phyloP scores from a whole-genome alignment of 2,888 invertebrate genomes.

The Drosophila heteroneura region DNA sequence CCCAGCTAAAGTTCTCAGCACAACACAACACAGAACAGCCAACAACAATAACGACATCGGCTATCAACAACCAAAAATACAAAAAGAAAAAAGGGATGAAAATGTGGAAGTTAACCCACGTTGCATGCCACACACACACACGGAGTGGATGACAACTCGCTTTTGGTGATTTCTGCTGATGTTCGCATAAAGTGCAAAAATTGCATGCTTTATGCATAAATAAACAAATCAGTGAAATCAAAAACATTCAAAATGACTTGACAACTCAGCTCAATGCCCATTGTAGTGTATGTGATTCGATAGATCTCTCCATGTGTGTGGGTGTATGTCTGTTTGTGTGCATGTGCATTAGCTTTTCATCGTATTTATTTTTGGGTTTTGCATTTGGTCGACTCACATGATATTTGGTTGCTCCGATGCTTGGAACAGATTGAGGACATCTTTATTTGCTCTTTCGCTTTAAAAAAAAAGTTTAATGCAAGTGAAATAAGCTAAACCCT shows the following conservation, averaged over 20 bases:
- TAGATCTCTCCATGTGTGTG: background rate
- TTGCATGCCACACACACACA: background rate
- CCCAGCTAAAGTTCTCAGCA: slow-evolving; percentile 50
- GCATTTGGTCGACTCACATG: slow-evolving; percentile 26
- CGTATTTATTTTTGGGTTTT: slow-evolving; percentile 53
- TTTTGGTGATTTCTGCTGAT: slow-evolving; percentile 65
- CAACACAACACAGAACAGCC: background rate
- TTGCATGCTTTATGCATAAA: slow-evolving; percentile 80
- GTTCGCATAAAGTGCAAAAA: slow-evolving; percentile 72
- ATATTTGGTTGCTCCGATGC: slow-evolving; percentile 19
- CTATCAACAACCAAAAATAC: slow-evolving; percentile 5
- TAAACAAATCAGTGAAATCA: slow-evolving; percentile 81
- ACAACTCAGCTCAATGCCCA: slow-evolving; percentile 74
- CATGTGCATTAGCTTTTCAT: slow-evolving; percentile 29
- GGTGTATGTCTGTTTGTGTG: background rate
- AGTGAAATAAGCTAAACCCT: background rate
- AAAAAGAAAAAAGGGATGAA: background rate
- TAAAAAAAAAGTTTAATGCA: background rate
- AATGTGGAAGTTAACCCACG: background rate
- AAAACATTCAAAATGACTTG: slow-evolving; percentile 79
- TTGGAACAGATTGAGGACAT: slow-evolving; percentile 30
- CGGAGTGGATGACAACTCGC: slow-evolving; percentile 15
- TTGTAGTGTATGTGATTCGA: slow-evolving; percentile 43
- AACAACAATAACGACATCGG: slow-evolving; percentile 13
- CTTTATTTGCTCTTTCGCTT: slow-evolving; percentile 22